Evolutionary conservation across 1,140 invertebrate species (phyloP), one percentile per base, ranked within the genome.

Genomic region (Coenobita brevimanus): DNA sequence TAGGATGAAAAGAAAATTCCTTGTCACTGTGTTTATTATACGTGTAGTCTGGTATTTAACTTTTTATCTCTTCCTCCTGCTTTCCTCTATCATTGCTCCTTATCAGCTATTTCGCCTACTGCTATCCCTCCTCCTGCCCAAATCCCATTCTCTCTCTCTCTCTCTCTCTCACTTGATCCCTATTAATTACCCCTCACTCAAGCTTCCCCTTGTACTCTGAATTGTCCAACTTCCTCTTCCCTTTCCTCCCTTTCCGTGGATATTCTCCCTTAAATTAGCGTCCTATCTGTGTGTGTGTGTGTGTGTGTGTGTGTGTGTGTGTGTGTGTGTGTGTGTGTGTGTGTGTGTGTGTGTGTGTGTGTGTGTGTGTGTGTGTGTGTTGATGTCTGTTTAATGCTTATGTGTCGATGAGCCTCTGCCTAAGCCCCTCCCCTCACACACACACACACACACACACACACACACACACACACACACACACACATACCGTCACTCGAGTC

Each of bases 291-390:
- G n/a, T 57, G 62, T 67, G 57, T 67, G 62, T 67, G 62, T 67
- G 57, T 67, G 62, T 67, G 62, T 67, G 57, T 67, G 62, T 67
- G 62, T 67, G 62, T 67, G 62, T 67, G 62, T 67, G 62, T 67
- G 62, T 67, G 62, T 67, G 62, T 67, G 62, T 15, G 62, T 67
- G 62, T 67, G 62, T 67, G 62, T 67, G 62, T 67, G 57, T 62
- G 57, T 62, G 57, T 62, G 62, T 67, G 62, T 67, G 62, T 67
- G 62, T 67, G 62, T 67, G 62, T 67, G 15, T 64, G 62, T 64
- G 62, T 64, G 3, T 64, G 62, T 64, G 62, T 64, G 17, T 64
- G 15, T 30, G n/a, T 30, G 36, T 67, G 36, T 3, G 0, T 24
- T n/a, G n/a, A n/a, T n/a, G n/a, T n/a, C n/a, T n/a, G n/a, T n/a